These are phyloP conservation scores for Tiliacea citrago DNA, from an alignment of 2,888 invertebrate species.

Conservation along the genomic window DNA sequence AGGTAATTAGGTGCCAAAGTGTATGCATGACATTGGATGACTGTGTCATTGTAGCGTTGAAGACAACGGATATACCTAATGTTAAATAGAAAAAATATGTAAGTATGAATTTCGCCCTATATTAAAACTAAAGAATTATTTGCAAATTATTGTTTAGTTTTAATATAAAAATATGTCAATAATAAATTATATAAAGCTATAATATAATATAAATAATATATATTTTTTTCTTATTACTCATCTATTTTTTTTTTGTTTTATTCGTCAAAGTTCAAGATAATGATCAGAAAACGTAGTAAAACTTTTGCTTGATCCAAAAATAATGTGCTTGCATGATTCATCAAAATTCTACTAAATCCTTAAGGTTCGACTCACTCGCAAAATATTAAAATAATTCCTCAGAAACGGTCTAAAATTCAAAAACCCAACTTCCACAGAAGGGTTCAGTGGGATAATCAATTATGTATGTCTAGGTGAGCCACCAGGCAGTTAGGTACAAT, in stretches of 20 bases:
- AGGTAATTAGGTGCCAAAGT: slow-evolving; percentile 13
- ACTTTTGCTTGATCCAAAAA: neutral
- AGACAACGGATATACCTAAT: no score
- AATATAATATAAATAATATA: no score
- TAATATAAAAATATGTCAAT: no score
- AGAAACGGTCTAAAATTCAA: slow-evolving; percentile 35
- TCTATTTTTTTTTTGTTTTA: no score
- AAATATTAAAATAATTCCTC: slow-evolving; percentile 25
- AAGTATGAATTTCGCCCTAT: no score
- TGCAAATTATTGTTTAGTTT: no score
- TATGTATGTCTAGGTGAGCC: slow-evolving; percentile 86
- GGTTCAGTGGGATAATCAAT: slow-evolving; percentile 84
- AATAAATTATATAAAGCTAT: no score
- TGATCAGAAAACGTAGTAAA: neutral
- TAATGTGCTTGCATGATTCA: neutral
- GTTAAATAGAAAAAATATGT: no score
- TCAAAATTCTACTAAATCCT: neutral
- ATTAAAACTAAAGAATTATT: no score
- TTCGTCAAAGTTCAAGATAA: neutral
- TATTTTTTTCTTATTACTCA: no score
- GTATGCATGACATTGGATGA: no score
- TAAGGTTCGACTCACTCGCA: neutral
- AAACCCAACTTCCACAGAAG: slow-evolving; percentile 71
- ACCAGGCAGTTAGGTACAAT: slow-evolving; percentile 88
- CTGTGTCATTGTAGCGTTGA: neutral